These are phyloP conservation scores for Ephestia elutella DNA, from an alignment of 1,140 invertebrate genomes.

Conservation along the genomic window DNA sequence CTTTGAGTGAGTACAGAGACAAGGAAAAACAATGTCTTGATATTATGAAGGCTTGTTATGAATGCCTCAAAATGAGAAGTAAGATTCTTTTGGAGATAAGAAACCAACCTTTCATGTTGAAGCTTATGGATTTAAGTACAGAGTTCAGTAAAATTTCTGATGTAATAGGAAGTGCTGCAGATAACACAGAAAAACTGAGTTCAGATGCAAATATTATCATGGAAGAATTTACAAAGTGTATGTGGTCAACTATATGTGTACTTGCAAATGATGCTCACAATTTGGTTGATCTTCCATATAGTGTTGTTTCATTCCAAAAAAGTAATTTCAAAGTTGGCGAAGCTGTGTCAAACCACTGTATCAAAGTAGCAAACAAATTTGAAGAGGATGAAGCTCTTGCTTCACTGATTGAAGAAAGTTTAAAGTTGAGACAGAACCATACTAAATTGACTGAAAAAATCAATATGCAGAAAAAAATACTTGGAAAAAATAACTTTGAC, in stretches of 20 bases:
- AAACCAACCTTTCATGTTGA: constrained; percentile 56
- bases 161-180: constrained; percentile 50
- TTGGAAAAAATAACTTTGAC: constrained; percentile 45
- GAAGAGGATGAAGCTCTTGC: constrained; percentile 41
- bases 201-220: constrained; percentile 31
- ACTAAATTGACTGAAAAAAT: constrained; percentile 46
- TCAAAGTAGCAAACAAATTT: constrained; percentile 32
- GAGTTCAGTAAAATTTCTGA: constrained; percentile 61
- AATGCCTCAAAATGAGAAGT: constrained; percentile 62
- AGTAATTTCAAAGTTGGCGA: constrained; percentile 60
- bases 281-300: constrained; percentile 53
- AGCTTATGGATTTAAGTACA: constrained; percentile 59
- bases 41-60: constrained; percentile 58
- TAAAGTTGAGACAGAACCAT: constrained; percentile 53
- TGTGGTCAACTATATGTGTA: constrained; percentile 57
- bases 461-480: constrained; percentile 40
- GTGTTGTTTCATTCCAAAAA: constrained; percentile 62
- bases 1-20: constrained; percentile 43
- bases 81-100: constrained; percentile 57
- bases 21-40: constrained; percentile 54
- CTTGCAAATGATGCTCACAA: constrained; percentile 44
- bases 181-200: constrained; percentile 51
- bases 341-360: constrained; percentile 40
- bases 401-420: constrained; percentile 58
- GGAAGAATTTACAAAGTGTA: constrained; percentile 49